Base-by-base conservation (phyloP, 2,888 invertebrate species). In the Parapristionchus giblindavisi region DNA sequence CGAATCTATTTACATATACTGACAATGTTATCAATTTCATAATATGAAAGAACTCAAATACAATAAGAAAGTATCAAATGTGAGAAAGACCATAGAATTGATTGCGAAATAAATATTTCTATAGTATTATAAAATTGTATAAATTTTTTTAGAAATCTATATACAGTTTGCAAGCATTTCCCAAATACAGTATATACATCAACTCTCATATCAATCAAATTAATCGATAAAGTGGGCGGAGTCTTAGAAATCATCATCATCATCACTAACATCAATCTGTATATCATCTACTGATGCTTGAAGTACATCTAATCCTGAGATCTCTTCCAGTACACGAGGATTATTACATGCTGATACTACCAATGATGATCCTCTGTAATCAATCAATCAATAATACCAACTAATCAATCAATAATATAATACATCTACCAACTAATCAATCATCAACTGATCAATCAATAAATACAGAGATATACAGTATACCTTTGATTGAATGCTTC, bases 311-410 rank as follows among this genome's bases (percentile, higher is more conserved):
- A 97, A 90, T 0, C 95, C 95, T 0, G 95, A 94, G 3, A 96
- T 88, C 80, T 93, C 92, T 89, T 96, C 96, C 85, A 97, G 91
- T 89, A 93, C 93, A 77, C 91, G 92, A 0, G 94, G 92, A 27
- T 79, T 79, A 76, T 86, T 92, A 40, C 71, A 71, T 2, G 71
- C 71, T 6, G 40, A 29, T 1, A 66, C n/a, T 0, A 61, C 65
- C 21, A 61, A 29, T 0, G 36, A 36, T 0, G 63, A 29, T 3
- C 75, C 48, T 11, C 51, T 61, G 27, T n/a, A 58, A 52, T 21
- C 36, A 34, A 17, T 6, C 14, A 77, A 52, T 21, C 36, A 34
- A 17, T 6, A 54, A 77, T 78, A 75, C 8, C 27, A 79, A 79
- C 72, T 80, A 66, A 40, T 56, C 43, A 14, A 17, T 43, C 43